Base-by-base conservation (phyloP, 37 sponge, comb jelly and placozoan genomes). In the Cliona cf. orientalis region DNA sequence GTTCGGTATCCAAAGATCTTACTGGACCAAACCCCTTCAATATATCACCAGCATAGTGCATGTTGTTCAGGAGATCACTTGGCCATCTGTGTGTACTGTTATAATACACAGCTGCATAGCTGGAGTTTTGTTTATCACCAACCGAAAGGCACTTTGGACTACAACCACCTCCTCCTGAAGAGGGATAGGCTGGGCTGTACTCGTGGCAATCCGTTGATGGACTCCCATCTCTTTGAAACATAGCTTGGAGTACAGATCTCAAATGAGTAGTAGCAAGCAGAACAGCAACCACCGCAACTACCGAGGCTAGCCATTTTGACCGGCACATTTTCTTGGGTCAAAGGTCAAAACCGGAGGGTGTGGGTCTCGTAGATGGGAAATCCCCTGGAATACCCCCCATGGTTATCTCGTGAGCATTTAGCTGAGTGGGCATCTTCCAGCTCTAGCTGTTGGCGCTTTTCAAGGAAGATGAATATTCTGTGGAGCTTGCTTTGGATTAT, bases 401-500 rank as follows among this genome's bases (percentile, higher is more conserved):
- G n/a, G n/a, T n/a, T n/a, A n/a, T n/a, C n/a, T n/a, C n/a, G n/a
- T n/a, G n/a, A n/a, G n/a, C n/a, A n/a, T n/a, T n/a, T n/a, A n/a
- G n/a, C n/a, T n/a, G n/a, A n/a, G n/a, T n/a, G n/a, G n/a, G n/a
- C n/a, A n/a, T n/a, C n/a, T n/a, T n/a, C n/a, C n/a, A n/a, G n/a
- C n/a, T n/a, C n/a, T n/a, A n/a, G n/a, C n/a, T n/a, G n/a, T n/a
- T n/a, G n/a, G n/a, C n/a, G n/a, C n/a, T n/a, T 49, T 19, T 49
- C 55, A 11, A 49, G 14, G 11, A 49, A 19, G 39, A 71, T 72
- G 82, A 82, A 82, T 45, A 38, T 82, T 6, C 32, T 82, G 35
- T 82, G 42, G 67, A 82, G 82, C 46, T 63, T 82, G 22, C 64
- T 82, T 62, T 82, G 82, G 82, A 59, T 82, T 22, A 41, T 82